Conservation (phyloP, 2,888 invertebrate species). For the Congeria kusceri region DNA sequence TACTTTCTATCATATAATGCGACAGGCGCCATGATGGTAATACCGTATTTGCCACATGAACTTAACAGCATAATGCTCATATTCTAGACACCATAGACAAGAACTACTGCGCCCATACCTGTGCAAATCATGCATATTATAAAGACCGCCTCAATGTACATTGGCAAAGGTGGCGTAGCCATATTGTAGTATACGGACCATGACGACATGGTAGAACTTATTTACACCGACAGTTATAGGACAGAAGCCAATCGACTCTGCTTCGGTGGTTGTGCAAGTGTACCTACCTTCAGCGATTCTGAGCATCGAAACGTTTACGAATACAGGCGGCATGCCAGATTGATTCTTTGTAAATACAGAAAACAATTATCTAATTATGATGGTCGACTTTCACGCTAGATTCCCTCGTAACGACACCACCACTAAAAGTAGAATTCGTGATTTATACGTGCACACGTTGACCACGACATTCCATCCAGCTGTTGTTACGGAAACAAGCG, state of each 20-base stretch:
- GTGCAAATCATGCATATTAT: background rate
- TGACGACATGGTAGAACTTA: constrained; percentile 9
- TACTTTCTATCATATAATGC: too few relatives aligned
- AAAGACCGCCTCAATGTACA: constrained; percentile 18
- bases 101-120: constrained; percentile 2
- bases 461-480: background rate
- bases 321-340: background rate
- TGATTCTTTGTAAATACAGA: background rate
- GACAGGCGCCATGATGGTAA: too few relatives aligned
- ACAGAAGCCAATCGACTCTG: background rate
- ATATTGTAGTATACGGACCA: constrained; percentile 7
- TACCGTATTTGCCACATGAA: too few relatives aligned
- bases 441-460: background rate
- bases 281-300: background rate
- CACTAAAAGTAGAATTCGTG: background rate
- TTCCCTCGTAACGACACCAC: background rate
- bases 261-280: background rate
- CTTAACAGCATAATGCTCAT: constrained; percentile 18
- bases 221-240: constrained; percentile 1
- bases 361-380: background rate
- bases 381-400: background rate
- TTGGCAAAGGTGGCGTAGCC: constrained; percentile 13
- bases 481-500: background rate
- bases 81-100: constrained; percentile 10
- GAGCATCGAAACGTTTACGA: background rate